Base-by-base conservation (phyloP, 1,140 invertebrate species). In the Oscheius sp. region DNA sequence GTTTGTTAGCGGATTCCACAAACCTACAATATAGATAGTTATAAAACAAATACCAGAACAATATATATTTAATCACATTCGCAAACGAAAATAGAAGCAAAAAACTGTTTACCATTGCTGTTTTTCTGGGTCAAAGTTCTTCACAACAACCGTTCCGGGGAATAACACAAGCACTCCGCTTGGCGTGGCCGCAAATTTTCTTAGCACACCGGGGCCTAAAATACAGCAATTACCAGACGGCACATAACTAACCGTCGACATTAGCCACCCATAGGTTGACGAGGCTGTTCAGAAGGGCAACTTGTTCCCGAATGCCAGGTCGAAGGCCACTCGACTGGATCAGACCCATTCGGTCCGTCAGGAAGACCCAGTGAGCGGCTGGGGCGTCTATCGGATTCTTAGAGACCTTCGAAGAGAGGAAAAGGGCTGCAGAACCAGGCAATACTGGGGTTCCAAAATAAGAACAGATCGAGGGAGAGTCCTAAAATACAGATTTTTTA, bases 91-190 rank as follows among this genome's bases (percentile, higher is more conserved):
- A n/a, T n/a, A n/a, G n/a, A n/a, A n/a, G n/a, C n/a, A n/a, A n/a
- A n/a, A n/a, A n/a, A n/a, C n/a, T n/a, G n/a, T n/a, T n/a, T 55
- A 55, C 49, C 49, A 55, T 55, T 55, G 15, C 49, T 55, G 49
- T 23, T 23, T 7, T 23, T 23, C 28, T 23, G 49, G 7, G 49
- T 55, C 49, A 23, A 55, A 55, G 7, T 23, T 7, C 7, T 23
- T 55, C 7, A 26, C 23, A 7, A 55, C 28, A 20, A 20, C 49
- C 7, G 49, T 26, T 7, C 15, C 49, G 7, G 49, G 49, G 23
- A 13, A 55, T 4, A 55, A 15, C 4, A 55, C 49, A 15, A 55
- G 7, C 7, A 55, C 49, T 55, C 49, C 49, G 15, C 28, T 26
- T 4, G 49, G 15, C 4, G 7, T 55, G 49, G 23, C 49, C 4